Conservation (phyloP, 2,888 invertebrate genomes). For the Spodoptera exigua region DNA sequence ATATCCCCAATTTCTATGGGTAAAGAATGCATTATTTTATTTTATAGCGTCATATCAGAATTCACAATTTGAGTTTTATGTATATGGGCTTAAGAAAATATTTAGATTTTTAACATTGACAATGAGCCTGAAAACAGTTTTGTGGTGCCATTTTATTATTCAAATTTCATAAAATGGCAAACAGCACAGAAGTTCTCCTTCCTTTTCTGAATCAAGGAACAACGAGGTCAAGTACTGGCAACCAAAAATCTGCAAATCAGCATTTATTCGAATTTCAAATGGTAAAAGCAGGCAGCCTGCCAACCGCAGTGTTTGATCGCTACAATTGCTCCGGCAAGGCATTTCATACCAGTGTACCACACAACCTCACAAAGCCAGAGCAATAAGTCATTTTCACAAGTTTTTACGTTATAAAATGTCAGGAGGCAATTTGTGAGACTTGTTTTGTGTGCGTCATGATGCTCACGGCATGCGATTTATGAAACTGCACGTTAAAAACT, state of each 20-base stretch:
- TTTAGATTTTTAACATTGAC: too few species aligned
- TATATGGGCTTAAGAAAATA: too few species aligned
- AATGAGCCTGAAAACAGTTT: too few species aligned
- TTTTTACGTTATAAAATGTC: constrained; percentile 68
- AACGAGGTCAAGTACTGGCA: constrained; percentile 42
- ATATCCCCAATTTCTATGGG: too few species aligned
- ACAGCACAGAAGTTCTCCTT: constrained; percentile 9
- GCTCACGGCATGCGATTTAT: constrained; percentile 68
- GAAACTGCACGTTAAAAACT: constrained; percentile 71
- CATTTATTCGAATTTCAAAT: constrained; percentile 51
- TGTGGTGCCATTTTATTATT: background rate
- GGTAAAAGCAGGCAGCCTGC: constrained; percentile 54
- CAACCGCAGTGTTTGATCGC: constrained; percentile 59
- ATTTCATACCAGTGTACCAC: constrained; percentile 26
- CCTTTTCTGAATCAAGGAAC: constrained; percentile 32
- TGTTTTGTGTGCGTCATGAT: constrained; percentile 69
- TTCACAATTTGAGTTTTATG: too few species aligned
- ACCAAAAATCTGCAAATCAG: constrained; percentile 43
- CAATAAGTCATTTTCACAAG: constrained; percentile 69
- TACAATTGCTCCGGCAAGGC: constrained; percentile 44
- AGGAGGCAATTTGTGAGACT: constrained; percentile 72
- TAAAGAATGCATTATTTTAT: too few species aligned
- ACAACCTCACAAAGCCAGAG: constrained; percentile 43
- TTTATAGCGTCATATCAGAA: too few species aligned
- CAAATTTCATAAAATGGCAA: constrained; percentile 9